Evolutionary conservation across 2,888 invertebrate species (phyloP).

Genomic region (Stenichneumon culpator): DNA sequence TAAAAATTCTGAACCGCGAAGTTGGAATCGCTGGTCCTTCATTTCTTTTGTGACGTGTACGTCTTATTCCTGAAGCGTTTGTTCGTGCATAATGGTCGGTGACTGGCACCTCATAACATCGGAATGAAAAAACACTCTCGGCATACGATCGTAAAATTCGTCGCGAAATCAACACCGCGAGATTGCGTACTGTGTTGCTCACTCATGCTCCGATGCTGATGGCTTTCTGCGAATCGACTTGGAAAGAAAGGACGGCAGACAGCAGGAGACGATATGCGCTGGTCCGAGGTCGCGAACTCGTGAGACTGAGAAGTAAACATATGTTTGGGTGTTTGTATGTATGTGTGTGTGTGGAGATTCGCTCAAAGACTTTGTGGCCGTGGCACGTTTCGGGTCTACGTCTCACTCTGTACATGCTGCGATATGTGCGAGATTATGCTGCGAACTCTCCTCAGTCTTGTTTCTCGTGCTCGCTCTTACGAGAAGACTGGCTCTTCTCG

Average conservation of each 20-base stretch:
- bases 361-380: conserved; percentile 45
- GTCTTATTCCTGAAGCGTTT: not conserved
- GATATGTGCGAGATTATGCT: conserved; percentile 62
- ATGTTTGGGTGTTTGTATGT: conserved; percentile 3
- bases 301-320: conserved; percentile 53
- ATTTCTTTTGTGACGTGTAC: not conserved
- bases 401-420: conserved; percentile 30
- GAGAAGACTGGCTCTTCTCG: conserved; percentile 1
- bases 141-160: conserved; percentile 54
- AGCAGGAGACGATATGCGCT: conserved; percentile 38
- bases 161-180: conserved; percentile 51
- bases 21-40: not conserved
- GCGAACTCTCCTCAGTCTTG: conserved; percentile 40
- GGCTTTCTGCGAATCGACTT: conserved; percentile 56
- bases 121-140: conserved; percentile 4
- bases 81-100: not conserved
- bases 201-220: conserved; percentile 28
- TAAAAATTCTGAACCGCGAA: not conserved
- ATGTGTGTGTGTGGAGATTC: conserved; percentile 22
- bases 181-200: conserved; percentile 40
- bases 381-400: conserved; percentile 55
- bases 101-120: not conserved
- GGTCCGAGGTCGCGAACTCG: conserved; percentile 60
- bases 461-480: conserved; percentile 51
- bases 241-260: conserved; percentile 36